phyloP scores from a whole-genome alignment of 2,797 vertebrate species.

The Rhinogobio ventralis region DNA sequence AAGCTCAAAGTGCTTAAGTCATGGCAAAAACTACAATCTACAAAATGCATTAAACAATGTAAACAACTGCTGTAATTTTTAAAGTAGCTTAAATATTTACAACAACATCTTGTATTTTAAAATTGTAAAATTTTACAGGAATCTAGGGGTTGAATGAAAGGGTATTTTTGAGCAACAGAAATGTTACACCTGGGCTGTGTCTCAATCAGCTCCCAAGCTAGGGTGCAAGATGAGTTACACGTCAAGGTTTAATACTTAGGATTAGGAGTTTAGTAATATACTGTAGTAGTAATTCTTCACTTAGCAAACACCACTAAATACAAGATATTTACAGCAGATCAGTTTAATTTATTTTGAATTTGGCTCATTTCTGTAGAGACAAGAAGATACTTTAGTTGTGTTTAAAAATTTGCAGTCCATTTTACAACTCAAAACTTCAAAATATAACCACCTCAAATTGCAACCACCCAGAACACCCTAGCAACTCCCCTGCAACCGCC shows the following conservation, averaged over 20 bases:
- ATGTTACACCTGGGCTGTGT: too few relatives aligned
- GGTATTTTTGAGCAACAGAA: too few relatives aligned
- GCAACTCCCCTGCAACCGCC: too few relatives aligned
- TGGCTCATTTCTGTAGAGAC: neutral
- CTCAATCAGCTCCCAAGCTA: too few relatives aligned
- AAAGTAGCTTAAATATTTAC: neutral
- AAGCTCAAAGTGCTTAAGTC: neutral
- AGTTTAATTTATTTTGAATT: neutral
- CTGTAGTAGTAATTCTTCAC: neutral
- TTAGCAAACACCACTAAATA: neutral
- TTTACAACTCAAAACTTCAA: neutral
- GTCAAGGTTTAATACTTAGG: too few relatives aligned
- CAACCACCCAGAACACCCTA: too few relatives aligned
- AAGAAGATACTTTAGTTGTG: too few relatives aligned
- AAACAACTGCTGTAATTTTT: neutral
- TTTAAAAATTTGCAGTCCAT: too few relatives aligned
- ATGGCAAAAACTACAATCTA: neutral
- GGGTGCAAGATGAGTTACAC: too few relatives aligned
- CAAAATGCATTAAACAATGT: neutral
- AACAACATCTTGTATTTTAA: neutral
- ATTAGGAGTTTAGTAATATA: neutral
- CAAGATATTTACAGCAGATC: neutral
- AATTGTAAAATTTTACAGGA: neutral
- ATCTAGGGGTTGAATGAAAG: too few relatives aligned
- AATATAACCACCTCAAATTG: neutral